Percentiles rank a stretch among this genome's conserved stretches.
These are phyloP conservation scores for Lindbergichthys nudifrons DNA, from an alignment of 2,797 vertebrate genomes.

Conservation along the genomic window DNA sequence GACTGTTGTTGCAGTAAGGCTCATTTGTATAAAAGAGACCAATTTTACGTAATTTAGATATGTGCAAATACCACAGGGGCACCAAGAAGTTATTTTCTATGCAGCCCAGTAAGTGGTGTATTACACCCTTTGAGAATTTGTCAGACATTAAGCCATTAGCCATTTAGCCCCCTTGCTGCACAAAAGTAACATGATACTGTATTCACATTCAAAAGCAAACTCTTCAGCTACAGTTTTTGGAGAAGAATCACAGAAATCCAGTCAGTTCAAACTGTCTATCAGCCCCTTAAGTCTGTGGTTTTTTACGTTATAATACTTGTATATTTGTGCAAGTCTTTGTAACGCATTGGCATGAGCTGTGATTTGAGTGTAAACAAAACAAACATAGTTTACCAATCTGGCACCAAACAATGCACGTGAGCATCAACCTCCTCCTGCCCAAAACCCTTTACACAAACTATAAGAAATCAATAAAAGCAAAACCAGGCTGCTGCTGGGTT, in stretches of 20 bases:
- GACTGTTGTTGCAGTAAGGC: neutral
- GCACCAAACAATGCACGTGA: neutral
- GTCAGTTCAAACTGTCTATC: neutral
- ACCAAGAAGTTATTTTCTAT: neutral
- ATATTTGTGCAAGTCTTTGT: neutral
- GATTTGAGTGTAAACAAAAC: neutral
- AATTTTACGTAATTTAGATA: neutral
- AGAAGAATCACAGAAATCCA: neutral
- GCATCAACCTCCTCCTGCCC: neutral
- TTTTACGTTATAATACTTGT: neutral
- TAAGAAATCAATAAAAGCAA: neutral
- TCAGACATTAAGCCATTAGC: too few species aligned
- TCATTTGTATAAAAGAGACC: neutral
- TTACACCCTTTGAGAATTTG: neutral
- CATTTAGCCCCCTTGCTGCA: slow-evolving; percentile 15
- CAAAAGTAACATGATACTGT: slow-evolving; percentile 4
- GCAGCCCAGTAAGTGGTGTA: neutral
- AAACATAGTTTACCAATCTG: neutral
- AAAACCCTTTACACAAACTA: neutral
- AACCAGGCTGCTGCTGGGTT: neutral
- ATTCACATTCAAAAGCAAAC: neutral
- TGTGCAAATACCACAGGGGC: neutral
- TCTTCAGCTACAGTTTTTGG: neutral
- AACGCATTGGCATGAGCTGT: neutral
- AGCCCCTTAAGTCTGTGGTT: neutral